Evolutionary conservation across 2,888 invertebrate species (phyloP), one percentile per base, ranked within the genome.

Genomic region (Sabatieria punctata): DNA sequence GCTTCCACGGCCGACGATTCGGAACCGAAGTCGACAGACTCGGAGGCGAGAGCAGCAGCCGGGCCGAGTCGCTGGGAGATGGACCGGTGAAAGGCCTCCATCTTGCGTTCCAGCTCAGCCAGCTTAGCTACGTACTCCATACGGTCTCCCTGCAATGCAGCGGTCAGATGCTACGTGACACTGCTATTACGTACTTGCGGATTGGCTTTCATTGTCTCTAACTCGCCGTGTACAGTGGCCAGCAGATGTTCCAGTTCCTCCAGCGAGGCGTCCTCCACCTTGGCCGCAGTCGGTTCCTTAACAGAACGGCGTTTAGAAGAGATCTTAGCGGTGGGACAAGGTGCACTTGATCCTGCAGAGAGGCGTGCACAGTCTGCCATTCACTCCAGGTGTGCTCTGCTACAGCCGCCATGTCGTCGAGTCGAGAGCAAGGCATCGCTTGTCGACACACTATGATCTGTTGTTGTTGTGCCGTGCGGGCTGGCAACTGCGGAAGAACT

Each of bases 201-300:
- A 41, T 54, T 54, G 15, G 46, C 38, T 13, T 46, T 27, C 53
- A 54, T 54, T 19, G 43, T 38, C 27, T 52, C 51, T 27, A 54
- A 27, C 46, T 54, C 53, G 4, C 22, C 19, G 33, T 53, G 53
- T 1, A 54, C 54, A 2, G 51, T 49, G 13, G 48, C 38, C 41
- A 54, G 42, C 25, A 54, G 45, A 13, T 41, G 44, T 24, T 54
- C 50, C 35, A 54, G 41, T 23, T 54, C 52, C 37, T 54, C 54
- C 27, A 54, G 35, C 2, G 53, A 42, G n/a, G 25, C 46, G 13
- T 6, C 23, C 23, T 40, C 41, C 18, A 11, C 41, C 13, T 15
- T 19, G 4, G 36, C n/a, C n/a, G n/a, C n/a, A n/a, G n/a, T n/a
- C n/a, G n/a, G n/a, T n/a, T n/a, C n/a, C n/a, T n/a, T n/a, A n/a